Base-by-base conservation (phyloP, 1,140 invertebrate species). In the Sarcophaga peregrina region DNA sequence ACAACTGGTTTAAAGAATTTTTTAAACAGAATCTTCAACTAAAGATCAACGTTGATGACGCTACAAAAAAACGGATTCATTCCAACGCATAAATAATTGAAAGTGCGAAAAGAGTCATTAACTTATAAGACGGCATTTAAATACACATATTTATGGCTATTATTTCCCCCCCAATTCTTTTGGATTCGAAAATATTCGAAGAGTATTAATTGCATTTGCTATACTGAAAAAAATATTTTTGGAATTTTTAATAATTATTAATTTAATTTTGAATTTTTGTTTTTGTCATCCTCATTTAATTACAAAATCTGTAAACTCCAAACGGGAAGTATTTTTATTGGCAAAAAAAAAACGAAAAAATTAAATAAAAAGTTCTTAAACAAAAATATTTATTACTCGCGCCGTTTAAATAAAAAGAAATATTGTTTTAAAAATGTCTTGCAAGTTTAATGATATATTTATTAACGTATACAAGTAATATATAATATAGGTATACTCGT, bases 231-330 rank as follows among this genome's bases (percentile, higher is more conserved):
- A 20, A 8, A 20, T 9, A n/a, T 20, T 68, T 68, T 68, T 9
- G 17, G 62, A 68, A 68, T 68, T 68, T 68, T 68, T 68, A 68
- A 25, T 6, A 68, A 68, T 68, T 68, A 68, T 68, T 68, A 20
- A 20, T 68, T n/a, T 68, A 8, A 9, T 68, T 7, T 68, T 68
- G 20, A 7, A 11, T 62, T 62, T 62, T 62, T 62, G 5, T 62
- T 62, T 62, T 68, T 68, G 17, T 68, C 25, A 37, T 37, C 25
- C 25, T 68, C 20, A 8, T 68, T 68, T 68, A 68, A 25, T 25
- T 25, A 20, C 17, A 68, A 68, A 68, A 68, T 20, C 20, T 20
- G 25, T 37, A 37, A 37, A 37, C 25, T 2, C 25, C 25, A 10
- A 25, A 68, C 62, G 62, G 62, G 62, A 68, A 68, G 62, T 68